Evolutionary conservation across 2,113 vertebrate species (phyloP), one percentile per base, ranked within the genome.

Genomic region (Crotalus tigris): DNA sequence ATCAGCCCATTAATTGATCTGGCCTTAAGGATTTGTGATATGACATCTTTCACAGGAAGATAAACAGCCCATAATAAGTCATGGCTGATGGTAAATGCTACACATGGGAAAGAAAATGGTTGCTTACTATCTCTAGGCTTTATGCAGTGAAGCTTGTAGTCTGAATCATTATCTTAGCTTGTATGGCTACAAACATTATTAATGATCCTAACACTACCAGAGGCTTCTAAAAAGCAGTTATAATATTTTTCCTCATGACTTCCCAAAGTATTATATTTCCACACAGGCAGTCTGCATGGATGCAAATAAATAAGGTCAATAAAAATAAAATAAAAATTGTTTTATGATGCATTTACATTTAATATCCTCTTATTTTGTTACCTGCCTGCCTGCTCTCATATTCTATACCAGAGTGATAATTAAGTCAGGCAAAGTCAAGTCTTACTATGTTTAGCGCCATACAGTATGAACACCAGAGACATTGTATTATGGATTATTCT

Each of bases 171-270:
- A 11, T 92, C 39, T 95, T 88, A 94, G 19, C 81, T 94, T 95
- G 90, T 29, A 91, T 85, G 92, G 90, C 8, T 88, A 29, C 19
- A 95, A 93, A 96, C 93, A 54, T 92, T 94, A 94, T 96, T 94
- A 88, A 89, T 85, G 3, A 95, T 75, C 39, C 11, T 93, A 95
- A 90, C 1, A 0, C 90, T 94, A 93, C 26, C n/a, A 94, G 94
- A 90, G 57, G 11, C 3, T 94, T 95, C 88, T 94, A 44, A 69
- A 90, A 92, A 57, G 75, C 88, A 69, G 53, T 55, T 95, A 91
- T n/a, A 61, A 53, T 44, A 39, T 90, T 88, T 92, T 58, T 89
- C 91, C 94, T 49, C 39, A 17, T 94, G 92, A 93, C 87, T n/a
- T 94, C 81, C 91, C 39, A 93, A 93, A 39, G 17, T 46, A 89